A percentile compares a stretch with the other conserved stretches of the same genome.
Evolutionary conservation across 2,888 invertebrate genomes (phyloP).

Genomic region (Lithophane socia): DNA sequence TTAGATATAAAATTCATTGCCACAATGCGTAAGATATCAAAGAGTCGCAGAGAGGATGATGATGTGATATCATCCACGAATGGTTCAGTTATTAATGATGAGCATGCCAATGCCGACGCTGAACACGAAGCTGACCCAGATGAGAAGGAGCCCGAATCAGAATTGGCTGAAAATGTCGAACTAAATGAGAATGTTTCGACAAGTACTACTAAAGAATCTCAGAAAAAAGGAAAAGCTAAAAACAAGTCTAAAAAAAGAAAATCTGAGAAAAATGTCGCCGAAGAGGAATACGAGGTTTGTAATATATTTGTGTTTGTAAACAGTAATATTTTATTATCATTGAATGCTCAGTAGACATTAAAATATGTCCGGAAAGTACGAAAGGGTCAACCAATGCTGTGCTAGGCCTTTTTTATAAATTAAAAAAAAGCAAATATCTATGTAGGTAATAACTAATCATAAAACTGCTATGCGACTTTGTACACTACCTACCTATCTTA

Average conservation of each 20-base stretch:
- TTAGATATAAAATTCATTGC: slow-evolving; percentile 70
- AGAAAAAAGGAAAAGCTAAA: slow-evolving; percentile 74
- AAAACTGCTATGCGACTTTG: neutral
- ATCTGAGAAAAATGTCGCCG: slow-evolving; percentile 76
- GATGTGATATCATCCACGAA: slow-evolving; percentile 87
- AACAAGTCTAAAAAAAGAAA: slow-evolving; percentile 80
- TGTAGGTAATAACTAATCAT: no score
- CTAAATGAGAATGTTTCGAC: slow-evolving; percentile 71
- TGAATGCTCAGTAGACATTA: neutral
- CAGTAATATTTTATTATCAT: slow-evolving; percentile 14
- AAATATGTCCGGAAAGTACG: neutral
- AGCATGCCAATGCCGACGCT: slow-evolving; percentile 59
- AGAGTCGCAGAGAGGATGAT: slow-evolving; percentile 85
- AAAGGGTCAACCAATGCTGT: neutral
- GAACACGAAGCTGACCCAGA: slow-evolving; percentile 68
- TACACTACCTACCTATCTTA: neutral
- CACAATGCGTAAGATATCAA: slow-evolving; percentile 86
- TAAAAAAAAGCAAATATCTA: neutral
- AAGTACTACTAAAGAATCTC: slow-evolving; percentile 67
- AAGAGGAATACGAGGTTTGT: slow-evolving; percentile 90
- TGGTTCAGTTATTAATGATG: slow-evolving; percentile 81
- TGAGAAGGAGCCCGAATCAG: slow-evolving; percentile 69
- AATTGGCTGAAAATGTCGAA: slow-evolving; percentile 69
- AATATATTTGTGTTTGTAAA: slow-evolving; percentile 43
- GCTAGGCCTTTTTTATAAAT: neutral